Conservation (phyloP, 1,140 invertebrate species). For the fruit fly (Drosophila melanogaster) region Release_6_plus_ISO1_MT NC_004354.4:8936501-8937000, state of each 20-base stretch:
- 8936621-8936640: constrained; percentile 51
- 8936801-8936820: constrained; percentile 74
- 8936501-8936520: constrained; percentile 9
- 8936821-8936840: constrained; percentile 69
- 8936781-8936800: constrained; percentile 59
- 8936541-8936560: neutral
- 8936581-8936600: constrained; percentile 31
- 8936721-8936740: too few species aligned
- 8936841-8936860: constrained; percentile 61
- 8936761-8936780: constrained; percentile 38
- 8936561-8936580: constrained; percentile 13
- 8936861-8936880: constrained; percentile 12
- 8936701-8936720: too few species aligned
- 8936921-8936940: constrained; percentile 11
- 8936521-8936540: constrained; percentile 31
- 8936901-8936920: constrained; percentile 1
- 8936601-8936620: constrained; percentile 63
- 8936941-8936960: too few species aligned
- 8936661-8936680: constrained; percentile 26
- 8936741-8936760: constrained; percentile 4
- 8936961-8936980: constrained; percentile 4
- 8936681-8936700: neutral
- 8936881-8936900: neutral
- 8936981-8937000: constrained; percentile 14
- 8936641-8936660: constrained; percentile 34